phyloP scores from a whole-genome alignment of 2,113 vertebrate genomes.

The Tympanuchus pallidicinctus region DNA sequence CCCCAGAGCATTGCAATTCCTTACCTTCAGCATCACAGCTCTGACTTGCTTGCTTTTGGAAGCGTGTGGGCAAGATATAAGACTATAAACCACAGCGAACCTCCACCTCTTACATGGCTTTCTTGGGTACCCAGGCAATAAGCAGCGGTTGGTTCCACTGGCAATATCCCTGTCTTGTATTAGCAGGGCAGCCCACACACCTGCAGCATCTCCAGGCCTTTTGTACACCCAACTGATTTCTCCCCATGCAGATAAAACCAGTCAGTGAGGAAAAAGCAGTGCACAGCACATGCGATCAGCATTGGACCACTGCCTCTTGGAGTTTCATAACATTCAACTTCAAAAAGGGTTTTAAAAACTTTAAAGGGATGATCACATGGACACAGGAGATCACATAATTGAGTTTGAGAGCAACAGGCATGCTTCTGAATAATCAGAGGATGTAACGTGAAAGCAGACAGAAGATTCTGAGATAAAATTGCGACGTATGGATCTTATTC shows the following conservation, averaged over 20 bases:
- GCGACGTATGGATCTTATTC: not conserved
- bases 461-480: constrained; percentile 10
- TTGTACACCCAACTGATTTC: fast-evolving
- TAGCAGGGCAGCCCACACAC: too few relatives aligned
- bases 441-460: not conserved
- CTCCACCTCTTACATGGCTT: too few relatives aligned
- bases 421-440: constrained; percentile 31
- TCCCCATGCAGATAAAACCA: not conserved
- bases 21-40: not conserved
- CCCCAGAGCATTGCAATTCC: not conserved
- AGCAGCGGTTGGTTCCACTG: not conserved
- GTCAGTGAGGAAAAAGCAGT: not conserved
- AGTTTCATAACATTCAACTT: not conserved
- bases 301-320: not conserved
- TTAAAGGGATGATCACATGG: not conserved
- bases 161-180: not conserved
- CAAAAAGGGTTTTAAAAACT: not conserved
- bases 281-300: fast-evolving
- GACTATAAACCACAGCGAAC: not conserved
- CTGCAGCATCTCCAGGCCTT: not conserved
- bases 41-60: not conserved
- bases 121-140: fast-evolving
- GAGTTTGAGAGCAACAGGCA: not conserved
- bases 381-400: not conserved
- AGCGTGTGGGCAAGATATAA: not conserved